Conservation (phyloP, 2,888 invertebrate species). For the Anticlea derivata region DNA sequence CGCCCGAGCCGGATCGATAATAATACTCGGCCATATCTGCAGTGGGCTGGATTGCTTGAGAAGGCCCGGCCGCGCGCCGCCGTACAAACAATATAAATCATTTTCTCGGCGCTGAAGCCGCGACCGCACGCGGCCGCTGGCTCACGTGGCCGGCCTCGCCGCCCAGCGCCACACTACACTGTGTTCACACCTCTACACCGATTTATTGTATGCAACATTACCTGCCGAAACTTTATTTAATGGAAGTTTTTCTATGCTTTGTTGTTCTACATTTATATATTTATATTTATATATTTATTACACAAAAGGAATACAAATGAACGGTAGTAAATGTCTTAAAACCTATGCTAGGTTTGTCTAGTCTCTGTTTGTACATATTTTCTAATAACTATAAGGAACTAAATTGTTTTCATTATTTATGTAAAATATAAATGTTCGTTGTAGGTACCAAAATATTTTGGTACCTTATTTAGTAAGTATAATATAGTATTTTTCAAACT, state of each 20-base stretch:
- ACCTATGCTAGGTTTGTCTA: no score
- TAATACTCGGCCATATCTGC: slow-evolving; percentile 84
- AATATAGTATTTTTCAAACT: no score
- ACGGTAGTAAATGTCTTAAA: no score
- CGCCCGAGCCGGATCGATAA: slow-evolving; percentile 80
- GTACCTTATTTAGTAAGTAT: no score
- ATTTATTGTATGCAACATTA: slow-evolving; percentile 18
- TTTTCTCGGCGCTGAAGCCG: slow-evolving; percentile 71
- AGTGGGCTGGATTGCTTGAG: slow-evolving; percentile 82
- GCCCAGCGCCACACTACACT: slow-evolving; percentile 26
- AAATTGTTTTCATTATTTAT: no score
- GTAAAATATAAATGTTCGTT: no score
- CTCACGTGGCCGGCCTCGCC: slow-evolving; percentile 35
- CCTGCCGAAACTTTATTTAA: slow-evolving; percentile 2
- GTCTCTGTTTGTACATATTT: no score
- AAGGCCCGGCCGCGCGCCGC: slow-evolving; percentile 61
- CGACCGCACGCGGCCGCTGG: slow-evolving; percentile 59
- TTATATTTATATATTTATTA: no score
- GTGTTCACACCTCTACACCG: slow-evolving; percentile 28
- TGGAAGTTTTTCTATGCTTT: neutral
- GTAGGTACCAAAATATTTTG: no score
- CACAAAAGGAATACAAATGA: no score
- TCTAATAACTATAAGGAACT: no score
- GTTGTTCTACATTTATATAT: no score
- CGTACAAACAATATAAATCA: slow-evolving; percentile 83